phyloP scores from a whole-genome alignment of 2,888 invertebrate species.

The Acleris literana region DNA sequence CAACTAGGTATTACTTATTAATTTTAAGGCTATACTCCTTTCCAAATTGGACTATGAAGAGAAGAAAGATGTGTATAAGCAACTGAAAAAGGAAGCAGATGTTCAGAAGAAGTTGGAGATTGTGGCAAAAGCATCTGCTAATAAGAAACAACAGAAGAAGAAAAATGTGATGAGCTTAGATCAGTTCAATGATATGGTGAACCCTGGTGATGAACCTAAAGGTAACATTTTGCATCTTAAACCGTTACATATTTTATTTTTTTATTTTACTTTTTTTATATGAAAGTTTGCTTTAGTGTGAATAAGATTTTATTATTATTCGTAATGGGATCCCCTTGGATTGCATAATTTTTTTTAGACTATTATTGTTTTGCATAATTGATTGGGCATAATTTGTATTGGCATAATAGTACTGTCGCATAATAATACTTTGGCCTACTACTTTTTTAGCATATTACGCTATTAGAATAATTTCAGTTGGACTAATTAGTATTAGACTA shows the following conservation, averaged over 20 bases:
- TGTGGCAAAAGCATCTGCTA: conserved; percentile 54
- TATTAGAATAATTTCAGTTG: too few species aligned
- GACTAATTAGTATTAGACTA: too few species aligned
- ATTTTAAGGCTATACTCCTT: conserved; percentile 86
- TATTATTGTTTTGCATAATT: too few species aligned
- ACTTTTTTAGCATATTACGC: too few species aligned
- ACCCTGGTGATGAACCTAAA: conserved; percentile 59
- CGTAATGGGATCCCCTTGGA: too few species aligned
- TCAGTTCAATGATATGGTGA: conserved; percentile 87
- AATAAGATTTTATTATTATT: too few species aligned
- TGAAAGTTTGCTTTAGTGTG: too few species aligned
- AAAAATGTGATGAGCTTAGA: conserved; percentile 89
- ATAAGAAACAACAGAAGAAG: conserved; percentile 81
- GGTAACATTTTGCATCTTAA: conserved; percentile 47
- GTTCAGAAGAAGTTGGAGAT: conserved; percentile 61
- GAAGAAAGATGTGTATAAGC: conserved; percentile 81
- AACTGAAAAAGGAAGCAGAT: conserved; percentile 69
- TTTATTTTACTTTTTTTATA: neutral
- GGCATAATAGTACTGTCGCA: too few species aligned
- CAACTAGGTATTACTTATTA: neutral
- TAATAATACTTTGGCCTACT: too few species aligned
- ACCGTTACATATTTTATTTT: neutral
- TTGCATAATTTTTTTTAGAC: too few species aligned
- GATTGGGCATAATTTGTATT: too few species aligned
- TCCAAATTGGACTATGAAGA: conserved; percentile 90